These are phyloP conservation scores for Dasypogon diadema DNA, from an alignment of 2,888 invertebrate species.

Conservation along the genomic window DNA sequence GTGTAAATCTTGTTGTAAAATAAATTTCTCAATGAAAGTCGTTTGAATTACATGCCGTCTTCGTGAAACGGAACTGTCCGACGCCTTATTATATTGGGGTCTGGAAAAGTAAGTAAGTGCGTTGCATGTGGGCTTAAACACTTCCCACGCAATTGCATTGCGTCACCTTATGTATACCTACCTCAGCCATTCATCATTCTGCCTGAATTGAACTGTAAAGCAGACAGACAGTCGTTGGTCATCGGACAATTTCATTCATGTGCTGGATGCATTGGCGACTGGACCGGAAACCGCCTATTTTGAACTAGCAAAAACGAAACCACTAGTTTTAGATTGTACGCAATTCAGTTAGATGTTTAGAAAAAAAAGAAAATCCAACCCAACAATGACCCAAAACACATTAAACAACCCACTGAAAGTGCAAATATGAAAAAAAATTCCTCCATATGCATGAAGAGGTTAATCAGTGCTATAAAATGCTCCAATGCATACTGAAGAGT, in stretches of 20 bases:
- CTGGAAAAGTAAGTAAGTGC: not conserved
- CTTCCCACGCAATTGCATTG: constrained; percentile 6
- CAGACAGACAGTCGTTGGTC: not conserved
- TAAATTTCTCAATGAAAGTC: not conserved
- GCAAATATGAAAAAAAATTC: constrained; percentile 1
- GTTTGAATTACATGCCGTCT: not conserved
- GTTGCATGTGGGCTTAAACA: constrained; percentile 1
- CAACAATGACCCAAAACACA: not conserved
- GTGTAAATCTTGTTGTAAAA: not conserved
- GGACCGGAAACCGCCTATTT: constrained; percentile 3
- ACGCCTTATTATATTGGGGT: not conserved
- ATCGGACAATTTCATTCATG: constrained; percentile 3
- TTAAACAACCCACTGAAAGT: not conserved
- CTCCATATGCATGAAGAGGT: not conserved
- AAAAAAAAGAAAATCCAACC: not conserved
- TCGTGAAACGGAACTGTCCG: not conserved
- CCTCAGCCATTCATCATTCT: constrained; percentile 3
- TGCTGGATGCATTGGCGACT: not conserved
- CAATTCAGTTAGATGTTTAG: not conserved
- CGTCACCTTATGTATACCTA: not conserved
- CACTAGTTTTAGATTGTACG: not conserved
- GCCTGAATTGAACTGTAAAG: not conserved
- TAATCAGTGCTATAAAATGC: not conserved
- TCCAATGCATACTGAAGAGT: not conserved
- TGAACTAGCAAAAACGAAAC: not conserved